Evolutionary conservation across 1,140 invertebrate genomes (phyloP), one percentile per base, ranked within the genome.

Genomic region (Magallana gigas): DNA sequence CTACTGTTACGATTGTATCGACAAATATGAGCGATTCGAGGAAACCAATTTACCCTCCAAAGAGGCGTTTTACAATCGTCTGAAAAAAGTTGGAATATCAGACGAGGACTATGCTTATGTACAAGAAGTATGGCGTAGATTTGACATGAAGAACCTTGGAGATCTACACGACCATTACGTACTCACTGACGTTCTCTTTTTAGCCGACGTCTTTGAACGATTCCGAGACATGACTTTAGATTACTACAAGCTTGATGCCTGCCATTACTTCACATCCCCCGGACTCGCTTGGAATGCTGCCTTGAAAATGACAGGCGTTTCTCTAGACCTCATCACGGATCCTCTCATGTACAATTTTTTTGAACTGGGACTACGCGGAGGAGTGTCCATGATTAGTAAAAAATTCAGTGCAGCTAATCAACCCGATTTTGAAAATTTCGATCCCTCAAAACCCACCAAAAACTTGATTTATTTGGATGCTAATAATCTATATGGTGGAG

Each of bases 141-240:
- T 88, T 9, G 60, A 83, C 11, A 85, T 83, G 80, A 18, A 88
- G 83, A 91, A 8, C 6, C 9, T 89, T 5, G 84, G 87, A 14
- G 84, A 91, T 14, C 86, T 83, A 16, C 87, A 90, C 48, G 87
- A 91, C 18, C n/a, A 95, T 71, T 95, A 95, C 91, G 85, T 88
- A 7, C 9, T 81, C 8, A 89, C 91, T 14, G 91, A 92, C 88
- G 80, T 88, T 29, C 36, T 64, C 14, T 59, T 89, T 48, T 87
- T 90, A 85, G 85, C 87, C 14, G 90, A 89, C 71, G 84, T 88
- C 9, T 88, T 91, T 86, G 88, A 90, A 56, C 18, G 76, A 11
- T 89, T 89, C 36, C 68, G 88, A 64, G 68, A 81, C 4, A 85
- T 88, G 84, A 62, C 57, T 12, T 18, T 88, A 56, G n/a, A 88